These are phyloP conservation scores for Tachysurus vachellii DNA, from an alignment of 2,113 vertebrate genomes.

Conservation along the genomic window DNA sequence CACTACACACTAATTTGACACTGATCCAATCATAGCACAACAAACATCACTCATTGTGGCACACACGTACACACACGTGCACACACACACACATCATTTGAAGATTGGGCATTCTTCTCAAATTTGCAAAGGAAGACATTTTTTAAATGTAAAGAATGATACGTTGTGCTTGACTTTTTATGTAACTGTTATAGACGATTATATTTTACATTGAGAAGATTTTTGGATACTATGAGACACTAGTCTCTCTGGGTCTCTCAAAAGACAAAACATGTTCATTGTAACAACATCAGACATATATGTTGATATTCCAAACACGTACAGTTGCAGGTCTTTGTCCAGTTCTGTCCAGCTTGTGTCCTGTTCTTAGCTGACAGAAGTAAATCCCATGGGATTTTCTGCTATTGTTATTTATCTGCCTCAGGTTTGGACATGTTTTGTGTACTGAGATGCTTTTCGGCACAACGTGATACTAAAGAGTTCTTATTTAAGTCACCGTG, in stretches of 20 bases:
- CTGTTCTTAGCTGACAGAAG: not conserved
- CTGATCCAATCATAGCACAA: slow-evolving; percentile 48
- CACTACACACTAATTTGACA: slow-evolving; percentile 45
- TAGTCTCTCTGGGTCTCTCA: too few relatives aligned
- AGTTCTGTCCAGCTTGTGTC: not conserved
- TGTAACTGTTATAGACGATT: too few relatives aligned
- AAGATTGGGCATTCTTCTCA: not conserved
- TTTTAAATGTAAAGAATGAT: too few relatives aligned
- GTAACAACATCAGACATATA: too few relatives aligned
- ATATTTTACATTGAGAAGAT: too few relatives aligned
- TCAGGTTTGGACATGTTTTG: not conserved
- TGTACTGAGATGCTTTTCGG: not conserved
- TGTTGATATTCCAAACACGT: not conserved
- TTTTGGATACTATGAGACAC: too few relatives aligned
- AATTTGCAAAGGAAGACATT: too few relatives aligned
- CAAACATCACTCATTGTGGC: not conserved
- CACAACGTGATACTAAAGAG: not conserved
- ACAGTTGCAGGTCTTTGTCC: not conserved
- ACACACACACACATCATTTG: not conserved
- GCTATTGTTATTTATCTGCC: not conserved
- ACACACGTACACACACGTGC: not conserved
- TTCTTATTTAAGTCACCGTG: not conserved
- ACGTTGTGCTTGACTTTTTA: too few relatives aligned
- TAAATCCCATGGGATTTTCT: not conserved
- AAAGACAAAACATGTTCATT: too few relatives aligned